Conservation (phyloP, 1,140 invertebrate species). For the Brachionus sp. region DNA sequence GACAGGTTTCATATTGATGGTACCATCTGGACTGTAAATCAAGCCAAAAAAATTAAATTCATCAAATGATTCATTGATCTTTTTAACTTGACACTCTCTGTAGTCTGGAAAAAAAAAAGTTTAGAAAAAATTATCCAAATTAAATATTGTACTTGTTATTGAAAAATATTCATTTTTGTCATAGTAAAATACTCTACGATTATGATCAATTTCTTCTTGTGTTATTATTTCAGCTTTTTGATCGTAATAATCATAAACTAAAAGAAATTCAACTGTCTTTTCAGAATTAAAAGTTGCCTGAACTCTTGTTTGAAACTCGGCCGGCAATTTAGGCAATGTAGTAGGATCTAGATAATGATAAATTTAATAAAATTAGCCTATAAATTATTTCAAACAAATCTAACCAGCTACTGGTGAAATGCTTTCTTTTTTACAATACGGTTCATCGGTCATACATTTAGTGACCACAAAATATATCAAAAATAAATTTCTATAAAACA, state of each 20-base stretch:
- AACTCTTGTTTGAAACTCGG: constrained; percentile 41
- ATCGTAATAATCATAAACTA: constrained; percentile 25
- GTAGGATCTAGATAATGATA: constrained; percentile 3
- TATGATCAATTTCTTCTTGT: background rate
- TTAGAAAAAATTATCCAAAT: background rate
- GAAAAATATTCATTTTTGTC: constrained; percentile 40
- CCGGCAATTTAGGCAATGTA: background rate
- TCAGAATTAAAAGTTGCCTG: background rate
- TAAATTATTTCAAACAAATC: background rate
- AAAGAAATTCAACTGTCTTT: constrained; percentile 5
- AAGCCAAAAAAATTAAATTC: constrained; percentile 39
- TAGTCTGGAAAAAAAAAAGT: background rate
- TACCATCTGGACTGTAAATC: background rate
- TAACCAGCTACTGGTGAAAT: background rate
- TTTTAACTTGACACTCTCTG: constrained; percentile 24
- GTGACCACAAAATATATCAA: background rate
- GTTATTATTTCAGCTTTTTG: constrained; percentile 42
- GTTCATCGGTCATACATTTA: background rate
- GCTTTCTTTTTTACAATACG: background rate
- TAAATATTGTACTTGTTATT: background rate
- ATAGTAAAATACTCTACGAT: constrained; percentile 22
- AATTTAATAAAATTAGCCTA: background rate
- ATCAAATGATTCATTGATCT: constrained; percentile 38
- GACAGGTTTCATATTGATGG: constrained; percentile 19
- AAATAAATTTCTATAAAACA: background rate